Percentiles rank a stretch among this genome's conserved stretches.
Evolutionary conservation across 1,140 invertebrate genomes (phyloP).

Genomic region (Berghia stephanieae): DNA sequence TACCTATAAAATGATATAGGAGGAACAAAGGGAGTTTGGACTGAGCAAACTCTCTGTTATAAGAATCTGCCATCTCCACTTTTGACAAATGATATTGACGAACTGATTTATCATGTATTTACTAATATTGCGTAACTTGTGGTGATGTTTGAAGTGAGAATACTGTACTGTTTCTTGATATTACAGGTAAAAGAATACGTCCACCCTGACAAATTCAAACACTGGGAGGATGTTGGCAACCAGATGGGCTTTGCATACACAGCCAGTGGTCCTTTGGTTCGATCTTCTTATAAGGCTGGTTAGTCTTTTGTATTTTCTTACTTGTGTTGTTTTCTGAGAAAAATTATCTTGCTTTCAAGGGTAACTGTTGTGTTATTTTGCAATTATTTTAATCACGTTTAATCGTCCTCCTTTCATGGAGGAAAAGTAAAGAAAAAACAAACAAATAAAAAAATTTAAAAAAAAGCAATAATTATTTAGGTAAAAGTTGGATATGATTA

Average conservation of each 20-base stretch:
- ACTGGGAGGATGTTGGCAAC: constrained; percentile 87
- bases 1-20: no score
- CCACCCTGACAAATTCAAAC: constrained; percentile 91
- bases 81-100: no score
- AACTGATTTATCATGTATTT: no score
- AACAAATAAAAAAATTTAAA: no score
- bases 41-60: no score
- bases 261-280: constrained; percentile 94
- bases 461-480: no score
- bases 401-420: neutral
- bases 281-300: constrained; percentile 97
- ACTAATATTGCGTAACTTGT: neutral
- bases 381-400: neutral
- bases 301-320: neutral
- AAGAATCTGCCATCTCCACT: no score
- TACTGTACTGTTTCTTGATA: neutral
- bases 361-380: neutral
- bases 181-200: constrained; percentile 87
- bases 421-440: neutral
- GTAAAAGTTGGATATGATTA: no score
- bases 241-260: constrained; percentile 94
- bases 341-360: neutral
- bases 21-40: no score
- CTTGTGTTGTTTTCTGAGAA: neutral
- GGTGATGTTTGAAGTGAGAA: neutral